Conservation (phyloP, 1,140 invertebrate species). For the Cydia strobilella region DNA sequence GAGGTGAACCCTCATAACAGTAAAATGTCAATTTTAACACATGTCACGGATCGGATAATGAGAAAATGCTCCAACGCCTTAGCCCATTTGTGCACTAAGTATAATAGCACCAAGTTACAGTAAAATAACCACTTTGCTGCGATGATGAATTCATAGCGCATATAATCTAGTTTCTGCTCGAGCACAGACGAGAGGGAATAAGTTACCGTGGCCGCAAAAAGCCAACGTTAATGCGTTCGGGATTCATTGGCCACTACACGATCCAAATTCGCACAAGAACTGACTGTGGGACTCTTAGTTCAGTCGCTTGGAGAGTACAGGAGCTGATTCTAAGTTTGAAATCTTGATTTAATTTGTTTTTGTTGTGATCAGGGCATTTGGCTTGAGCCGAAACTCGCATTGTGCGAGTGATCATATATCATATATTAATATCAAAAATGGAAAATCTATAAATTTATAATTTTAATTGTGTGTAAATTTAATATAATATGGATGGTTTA, state of each 20-base stretch:
- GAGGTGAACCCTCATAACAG: too few relatives aligned
- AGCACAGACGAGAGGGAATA: not conserved
- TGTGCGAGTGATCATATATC: too few relatives aligned
- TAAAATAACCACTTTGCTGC: conserved; percentile 2
- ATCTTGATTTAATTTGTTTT: too few relatives aligned
- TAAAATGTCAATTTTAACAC: too few relatives aligned
- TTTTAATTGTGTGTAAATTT: too few relatives aligned
- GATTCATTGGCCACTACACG: not conserved
- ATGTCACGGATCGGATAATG: too few relatives aligned
- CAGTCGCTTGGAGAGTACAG: not conserved
- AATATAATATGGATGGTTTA: too few relatives aligned
- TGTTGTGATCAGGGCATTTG: too few relatives aligned
- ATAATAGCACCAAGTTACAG: not conserved
- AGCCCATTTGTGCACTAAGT: not conserved
- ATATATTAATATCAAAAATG: too few relatives aligned
- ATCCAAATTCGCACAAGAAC: not conserved
- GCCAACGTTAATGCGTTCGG: not conserved
- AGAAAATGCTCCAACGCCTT: not conserved
- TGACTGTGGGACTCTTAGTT: not conserved
- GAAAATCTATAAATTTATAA: too few relatives aligned
- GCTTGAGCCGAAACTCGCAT: too few relatives aligned
- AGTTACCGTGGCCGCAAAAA: not conserved
- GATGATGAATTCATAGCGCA: conserved; percentile 6
- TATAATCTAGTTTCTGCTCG: not conserved
- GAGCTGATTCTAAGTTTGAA: too few relatives aligned